Percentiles rank a stretch among this genome's conserved stretches.
Evolutionary conservation across 2,797 vertebrate genomes (phyloP).

Genomic region (Muscicapa striata): DNA sequence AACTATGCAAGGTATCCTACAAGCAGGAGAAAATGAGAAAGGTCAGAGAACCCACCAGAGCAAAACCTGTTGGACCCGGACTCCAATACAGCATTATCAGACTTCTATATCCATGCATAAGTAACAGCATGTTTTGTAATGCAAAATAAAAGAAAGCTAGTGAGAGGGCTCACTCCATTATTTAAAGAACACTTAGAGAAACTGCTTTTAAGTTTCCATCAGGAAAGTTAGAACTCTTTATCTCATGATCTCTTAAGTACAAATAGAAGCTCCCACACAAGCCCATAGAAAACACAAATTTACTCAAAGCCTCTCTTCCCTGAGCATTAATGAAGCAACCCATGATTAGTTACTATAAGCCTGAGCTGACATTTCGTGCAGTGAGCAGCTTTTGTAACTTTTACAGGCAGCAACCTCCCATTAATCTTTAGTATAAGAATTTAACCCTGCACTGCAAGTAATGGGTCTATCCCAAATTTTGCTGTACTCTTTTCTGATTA

Average conservation of each 20-base stretch:
- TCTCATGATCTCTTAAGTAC: not conserved
- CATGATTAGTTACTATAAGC: not conserved
- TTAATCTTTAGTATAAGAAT: not conserved
- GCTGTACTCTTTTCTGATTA: not conserved
- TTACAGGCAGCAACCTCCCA: not conserved
- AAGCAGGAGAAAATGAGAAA: not conserved
- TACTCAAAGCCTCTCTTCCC: not conserved
- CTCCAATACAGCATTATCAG: not conserved
- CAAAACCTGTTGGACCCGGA: not conserved
- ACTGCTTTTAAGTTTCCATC: not conserved
- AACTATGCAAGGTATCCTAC: not conserved
- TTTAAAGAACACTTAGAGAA: not conserved
- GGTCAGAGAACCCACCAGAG: not conserved
- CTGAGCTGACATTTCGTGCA: not conserved
- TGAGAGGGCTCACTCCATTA: not conserved
- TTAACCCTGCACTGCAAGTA: not conserved
- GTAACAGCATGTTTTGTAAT: not conserved
- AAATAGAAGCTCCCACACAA: not conserved
- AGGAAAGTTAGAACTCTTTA: not conserved
- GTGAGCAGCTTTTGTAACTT: not conserved
- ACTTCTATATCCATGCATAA: not conserved
- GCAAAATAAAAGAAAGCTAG: not conserved
- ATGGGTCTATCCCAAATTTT: not conserved
- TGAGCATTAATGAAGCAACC: not conserved
- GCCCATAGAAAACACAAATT: slow-evolving; percentile 1